phyloP scores from a whole-genome alignment of 2,113 vertebrate genomes.

The Lathamus discolor region DNA sequence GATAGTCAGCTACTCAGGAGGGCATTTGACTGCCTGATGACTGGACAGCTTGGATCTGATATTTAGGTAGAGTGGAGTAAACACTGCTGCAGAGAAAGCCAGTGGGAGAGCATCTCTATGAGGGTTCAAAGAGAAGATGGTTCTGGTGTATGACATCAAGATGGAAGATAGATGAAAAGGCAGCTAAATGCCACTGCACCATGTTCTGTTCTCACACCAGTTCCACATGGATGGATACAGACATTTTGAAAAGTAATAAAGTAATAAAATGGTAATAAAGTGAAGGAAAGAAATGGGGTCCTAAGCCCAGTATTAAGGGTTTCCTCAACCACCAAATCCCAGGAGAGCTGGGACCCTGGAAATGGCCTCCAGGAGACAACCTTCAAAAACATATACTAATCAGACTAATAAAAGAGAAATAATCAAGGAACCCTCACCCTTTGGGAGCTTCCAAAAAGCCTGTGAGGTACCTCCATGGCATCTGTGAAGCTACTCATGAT shows the following conservation, averaged over 20 bases:
- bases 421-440: not conserved
- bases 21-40: not conserved
- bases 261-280: not conserved
- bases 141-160: not conserved
- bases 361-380: not conserved
- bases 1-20: not conserved
- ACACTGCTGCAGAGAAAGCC: not conserved
- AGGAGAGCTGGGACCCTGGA: not conserved
- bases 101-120: not conserved
- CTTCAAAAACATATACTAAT: not conserved
- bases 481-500: not conserved
- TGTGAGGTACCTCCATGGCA: fast-evolving
- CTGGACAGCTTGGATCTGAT: not conserved
- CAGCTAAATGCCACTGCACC: not conserved
- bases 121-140: not conserved
- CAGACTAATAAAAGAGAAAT: not conserved
- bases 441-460: not conserved
- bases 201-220: not conserved
- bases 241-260: not conserved
- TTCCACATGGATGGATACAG: fast-evolving
- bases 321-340: not conserved
- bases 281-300: not conserved
- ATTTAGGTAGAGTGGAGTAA: not conserved
- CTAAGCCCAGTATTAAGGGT: not conserved
- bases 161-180: not conserved